Conservation (phyloP, 2,113 vertebrate genomes). For the Spheniscus mendiculus region DNA sequence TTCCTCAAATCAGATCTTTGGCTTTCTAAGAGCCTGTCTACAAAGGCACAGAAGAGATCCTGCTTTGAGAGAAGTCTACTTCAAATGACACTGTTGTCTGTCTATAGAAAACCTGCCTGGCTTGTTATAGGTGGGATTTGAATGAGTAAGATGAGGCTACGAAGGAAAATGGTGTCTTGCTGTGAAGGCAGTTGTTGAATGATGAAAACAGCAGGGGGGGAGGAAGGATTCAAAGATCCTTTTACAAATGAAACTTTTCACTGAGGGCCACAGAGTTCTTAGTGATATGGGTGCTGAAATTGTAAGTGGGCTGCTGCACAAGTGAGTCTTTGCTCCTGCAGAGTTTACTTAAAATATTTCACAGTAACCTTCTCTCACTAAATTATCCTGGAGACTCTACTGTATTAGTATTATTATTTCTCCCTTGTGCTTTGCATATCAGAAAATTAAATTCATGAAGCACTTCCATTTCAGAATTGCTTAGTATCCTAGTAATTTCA, state of each 20-base stretch:
- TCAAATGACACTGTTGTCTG: background rate
- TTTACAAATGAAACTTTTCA: background rate
- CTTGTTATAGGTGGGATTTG: background rate
- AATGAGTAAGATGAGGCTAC: background rate
- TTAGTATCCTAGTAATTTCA: background rate
- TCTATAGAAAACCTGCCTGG: background rate
- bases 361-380: background rate
- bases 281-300: background rate
- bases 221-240: background rate
- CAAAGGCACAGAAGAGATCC: background rate
- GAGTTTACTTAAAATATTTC: background rate
- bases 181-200: background rate
- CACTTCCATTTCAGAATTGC: background rate
- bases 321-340: background rate
- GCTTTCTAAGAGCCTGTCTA: background rate
- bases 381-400: background rate
- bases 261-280: background rate
- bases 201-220: background rate
- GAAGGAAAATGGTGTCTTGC: background rate
- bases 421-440: background rate
- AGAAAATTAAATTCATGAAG: constrained; percentile 8
- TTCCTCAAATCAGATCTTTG: background rate
- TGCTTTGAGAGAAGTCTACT: background rate
- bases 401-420: background rate
- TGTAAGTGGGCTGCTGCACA: background rate